Conservation (phyloP, 2,888 invertebrate genomes). For the Tenthredo livida region DNA sequence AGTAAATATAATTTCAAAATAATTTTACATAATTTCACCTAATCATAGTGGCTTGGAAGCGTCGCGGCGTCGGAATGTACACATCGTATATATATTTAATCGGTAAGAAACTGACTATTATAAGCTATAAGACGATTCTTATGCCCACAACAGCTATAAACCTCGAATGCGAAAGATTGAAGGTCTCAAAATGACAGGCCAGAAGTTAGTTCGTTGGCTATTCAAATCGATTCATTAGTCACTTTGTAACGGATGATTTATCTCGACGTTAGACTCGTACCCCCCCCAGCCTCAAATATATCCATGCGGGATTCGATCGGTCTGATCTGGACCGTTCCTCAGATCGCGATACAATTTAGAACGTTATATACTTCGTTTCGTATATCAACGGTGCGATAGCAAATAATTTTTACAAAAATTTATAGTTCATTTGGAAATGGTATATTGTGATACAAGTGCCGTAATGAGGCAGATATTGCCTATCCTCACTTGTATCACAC, state of each 20-base stretch:
- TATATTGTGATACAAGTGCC: too few relatives aligned
- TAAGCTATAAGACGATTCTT: not conserved
- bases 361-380: not conserved
- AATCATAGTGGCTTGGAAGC: constrained; percentile 13
- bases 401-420: too few relatives aligned
- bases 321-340: not conserved
- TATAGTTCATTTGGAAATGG: too few relatives aligned
- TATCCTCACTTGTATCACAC: too few relatives aligned
- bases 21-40: constrained; percentile 51
- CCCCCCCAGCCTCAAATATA: not conserved
- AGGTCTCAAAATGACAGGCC: constrained; percentile 31
- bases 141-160: not conserved
- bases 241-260: constrained; percentile 47
- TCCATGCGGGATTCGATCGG: not conserved
- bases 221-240: constrained; percentile 52
- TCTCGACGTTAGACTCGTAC: not conserved
- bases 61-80: not conserved
- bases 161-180: constrained; percentile 33
- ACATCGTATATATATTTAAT: constrained; percentile 42
- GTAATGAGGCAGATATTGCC: too few relatives aligned
- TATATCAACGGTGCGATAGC: too few relatives aligned
- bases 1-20: constrained; percentile 47
- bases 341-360: not conserved
- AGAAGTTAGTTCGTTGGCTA: constrained; percentile 35
- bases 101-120: not conserved